Conservation (phyloP, 2,888 invertebrate species). For the Scelioninae gen. 1 region DNA sequence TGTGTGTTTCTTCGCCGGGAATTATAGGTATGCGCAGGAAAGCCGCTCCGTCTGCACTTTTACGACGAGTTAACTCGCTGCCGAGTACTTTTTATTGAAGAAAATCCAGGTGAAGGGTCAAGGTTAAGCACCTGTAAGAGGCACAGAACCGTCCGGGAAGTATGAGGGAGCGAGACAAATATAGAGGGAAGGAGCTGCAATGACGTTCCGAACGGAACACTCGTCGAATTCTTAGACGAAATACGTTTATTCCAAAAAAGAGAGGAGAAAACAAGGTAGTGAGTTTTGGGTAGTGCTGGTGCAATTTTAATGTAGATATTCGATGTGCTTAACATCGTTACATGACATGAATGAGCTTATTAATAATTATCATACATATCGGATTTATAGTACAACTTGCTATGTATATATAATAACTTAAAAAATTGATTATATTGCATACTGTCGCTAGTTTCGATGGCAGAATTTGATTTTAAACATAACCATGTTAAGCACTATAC, state of each 20-base stretch:
- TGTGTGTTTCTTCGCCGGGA: not conserved
- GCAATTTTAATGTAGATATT: conserved; percentile 44
- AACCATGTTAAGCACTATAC: conserved; percentile 44
- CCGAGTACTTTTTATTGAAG: conserved; percentile 53
- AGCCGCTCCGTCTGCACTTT: conserved; percentile 36
- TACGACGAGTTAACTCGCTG: conserved; percentile 22
- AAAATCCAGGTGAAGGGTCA: conserved; percentile 42
- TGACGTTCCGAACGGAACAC: conserved; percentile 29
- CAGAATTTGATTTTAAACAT: not conserved
- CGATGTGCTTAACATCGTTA: conserved; percentile 51
- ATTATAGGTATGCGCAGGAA: conserved; percentile 44
- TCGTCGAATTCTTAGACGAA: conserved; percentile 54
- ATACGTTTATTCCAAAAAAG: conserved; percentile 60
- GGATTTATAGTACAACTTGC: no score
- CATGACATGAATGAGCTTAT: not conserved
- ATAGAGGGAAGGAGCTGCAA: not conserved
- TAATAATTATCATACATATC: no score
- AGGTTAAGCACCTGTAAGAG: conserved; percentile 33
- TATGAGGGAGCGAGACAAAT: not conserved
- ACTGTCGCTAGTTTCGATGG: not conserved
- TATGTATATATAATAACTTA: no score
- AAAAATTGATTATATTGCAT: no score
- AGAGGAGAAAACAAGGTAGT: conserved; percentile 60
- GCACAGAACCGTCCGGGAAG: not conserved
- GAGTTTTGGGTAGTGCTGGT: conserved; percentile 40